Evolutionary conservation across 2,888 invertebrate genomes (phyloP), one percentile per base, ranked within the genome.

Genomic region (Dynastes maya): DNA sequence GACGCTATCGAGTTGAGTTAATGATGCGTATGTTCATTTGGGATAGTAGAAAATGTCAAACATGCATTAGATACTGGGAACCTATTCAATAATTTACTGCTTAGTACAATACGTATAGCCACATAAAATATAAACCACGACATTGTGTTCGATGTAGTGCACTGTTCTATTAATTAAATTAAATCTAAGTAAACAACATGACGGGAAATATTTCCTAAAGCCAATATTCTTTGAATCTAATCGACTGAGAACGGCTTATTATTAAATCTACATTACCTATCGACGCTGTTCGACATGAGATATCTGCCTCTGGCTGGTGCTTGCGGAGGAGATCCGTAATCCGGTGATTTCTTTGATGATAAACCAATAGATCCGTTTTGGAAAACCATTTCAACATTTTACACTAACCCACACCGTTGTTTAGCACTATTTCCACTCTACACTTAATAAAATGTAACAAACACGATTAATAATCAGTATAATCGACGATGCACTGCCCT

Each of bases 341-440:
- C 16, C 49, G 65, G 5, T 29, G 76, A 71, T 61, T 77, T 77
- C 53, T 70, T 77, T 27, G 77, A 71, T 51, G 70, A 70, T 70
- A 77, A 70, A 45, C 77, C 77, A 40, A 77, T 27, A 40, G 77
- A 70, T 77, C 61, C 71, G 77, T 77, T 77, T 71, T 77, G 77
- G 53, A 77, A 77, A 68, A 77, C 77, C 77, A 77, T 77, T 45
- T 77, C 77, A 61, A 77, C 77, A 77, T 77, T 77, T 61, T 77
- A 70, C 63, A 67, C 55, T 71, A 27, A 13, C 29, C 22, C 71
- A 27, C 71, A 37, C 55, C 9, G 16, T 55, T 55, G 55, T 71
- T 16, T 71, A n/a, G 6, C 71, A 71, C 71, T 51, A 22, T 16
- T 58, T 58, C 8, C 71, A 71, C 55, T 45, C 16, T 6, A 45